These are phyloP conservation scores for Bujurquina vittata DNA, from an alignment of 2,113 vertebrate species.

Conservation along the genomic window DNA sequence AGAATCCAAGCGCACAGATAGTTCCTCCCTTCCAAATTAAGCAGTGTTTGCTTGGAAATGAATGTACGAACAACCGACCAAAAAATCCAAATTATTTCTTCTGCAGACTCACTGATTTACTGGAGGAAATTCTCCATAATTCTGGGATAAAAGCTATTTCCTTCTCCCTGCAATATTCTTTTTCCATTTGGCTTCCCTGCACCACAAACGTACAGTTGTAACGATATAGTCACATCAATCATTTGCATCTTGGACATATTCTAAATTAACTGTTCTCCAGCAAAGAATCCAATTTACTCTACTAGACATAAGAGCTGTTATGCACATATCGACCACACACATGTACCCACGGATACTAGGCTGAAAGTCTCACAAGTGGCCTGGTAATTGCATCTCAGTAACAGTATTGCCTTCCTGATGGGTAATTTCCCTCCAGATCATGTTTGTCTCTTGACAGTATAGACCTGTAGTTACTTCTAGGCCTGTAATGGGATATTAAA, in stretches of 20 bases:
- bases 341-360: conserved; percentile 63
- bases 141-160: conserved; percentile 41
- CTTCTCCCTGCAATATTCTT: conserved; percentile 20
- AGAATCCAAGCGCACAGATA: neutral
- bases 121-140: conserved; percentile 22
- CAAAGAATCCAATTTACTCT: conserved; percentile 77
- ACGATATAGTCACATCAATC: conserved; percentile 77
- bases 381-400: conserved; percentile 83
- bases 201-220: conserved; percentile 49
- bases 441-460: conserved; percentile 78
- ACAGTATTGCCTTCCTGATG: conserved; percentile 81
- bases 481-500: conserved; percentile 80
- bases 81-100: conserved; percentile 23
- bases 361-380: conserved; percentile 80
- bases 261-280: conserved; percentile 77
- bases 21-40: conserved; percentile 20
- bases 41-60: conserved; percentile 42
- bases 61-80: conserved; percentile 14
- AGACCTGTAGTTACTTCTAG: conserved; percentile 74
- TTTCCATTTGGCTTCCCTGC: conserved; percentile 43
- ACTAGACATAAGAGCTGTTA: conserved; percentile 76
- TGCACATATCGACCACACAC: conserved; percentile 74
- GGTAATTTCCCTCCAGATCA: conserved; percentile 83
- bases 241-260: conserved; percentile 79
- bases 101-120: neutral